phyloP scores from a whole-genome alignment of 1,140 invertebrate species.

The Pararge aegeria region DNA sequence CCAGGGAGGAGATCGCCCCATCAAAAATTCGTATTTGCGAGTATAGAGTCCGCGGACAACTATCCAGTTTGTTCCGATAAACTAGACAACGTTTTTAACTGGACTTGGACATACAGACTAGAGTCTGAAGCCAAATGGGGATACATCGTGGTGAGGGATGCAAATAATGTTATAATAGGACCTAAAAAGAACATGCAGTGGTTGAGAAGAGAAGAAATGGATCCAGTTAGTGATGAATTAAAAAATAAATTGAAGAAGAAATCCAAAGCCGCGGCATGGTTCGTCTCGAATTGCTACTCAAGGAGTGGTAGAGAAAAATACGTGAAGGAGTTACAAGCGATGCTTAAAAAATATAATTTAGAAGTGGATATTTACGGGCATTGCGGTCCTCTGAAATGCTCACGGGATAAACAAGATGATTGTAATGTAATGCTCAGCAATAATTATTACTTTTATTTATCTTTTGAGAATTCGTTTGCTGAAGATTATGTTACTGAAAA shows the following conservation, averaged over 20 bases:
- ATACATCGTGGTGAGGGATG: conserved; percentile 59
- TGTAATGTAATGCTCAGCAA: conserved; percentile 68
- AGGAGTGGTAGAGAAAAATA: conserved; percentile 79
- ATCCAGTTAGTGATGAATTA: conserved; percentile 41
- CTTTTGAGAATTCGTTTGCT: conserved; percentile 85
- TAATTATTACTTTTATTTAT: conserved; percentile 84
- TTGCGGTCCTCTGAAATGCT: conserved; percentile 77
- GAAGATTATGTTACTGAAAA: conserved; percentile 85
- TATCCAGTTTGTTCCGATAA: conserved; percentile 55
- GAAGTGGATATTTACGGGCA: conserved; percentile 84
- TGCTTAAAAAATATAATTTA: conserved; percentile 63
- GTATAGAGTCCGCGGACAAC: conserved; percentile 62
- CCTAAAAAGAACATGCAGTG: conserved; percentile 47
- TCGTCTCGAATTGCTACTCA: conserved; percentile 83
- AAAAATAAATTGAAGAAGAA: conserved; percentile 58
- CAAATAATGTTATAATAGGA: conserved; percentile 48
- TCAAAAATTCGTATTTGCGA: conserved; percentile 64
- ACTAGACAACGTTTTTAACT: conserved; percentile 76
- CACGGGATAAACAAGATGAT: conserved; percentile 28
- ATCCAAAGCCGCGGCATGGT: conserved; percentile 80
- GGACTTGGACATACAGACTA: conserved; percentile 83
- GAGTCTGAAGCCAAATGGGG: conserved; percentile 78
- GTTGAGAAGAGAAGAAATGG: conserved; percentile 50
- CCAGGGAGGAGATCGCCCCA: conserved; percentile 42
- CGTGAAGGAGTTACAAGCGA: conserved; percentile 77